Base-by-base conservation (phyloP, 92 coral and sea anemone species). In the Heliopora coerulea region DNA sequence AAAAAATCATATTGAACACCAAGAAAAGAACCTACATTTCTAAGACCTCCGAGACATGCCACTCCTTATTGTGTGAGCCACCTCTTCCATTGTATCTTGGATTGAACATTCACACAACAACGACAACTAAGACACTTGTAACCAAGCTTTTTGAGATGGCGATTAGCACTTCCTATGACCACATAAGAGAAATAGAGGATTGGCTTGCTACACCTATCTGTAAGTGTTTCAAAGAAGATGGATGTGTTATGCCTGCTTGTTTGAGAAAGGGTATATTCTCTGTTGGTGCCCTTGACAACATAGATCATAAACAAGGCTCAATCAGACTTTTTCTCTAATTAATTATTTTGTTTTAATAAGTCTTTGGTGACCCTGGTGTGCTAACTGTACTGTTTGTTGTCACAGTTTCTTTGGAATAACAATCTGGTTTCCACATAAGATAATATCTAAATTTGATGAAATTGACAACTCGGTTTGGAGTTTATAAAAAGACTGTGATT, bases 51-150 rank as follows among this genome's bases (percentile, higher is more conserved):
- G 58, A 79, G 68, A 79, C 80, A 58, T 85, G 79, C 21, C 88
- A 80, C 40, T 73, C 82, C 39, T 56, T 46, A 59, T 50, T 78
- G 19, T 84, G 85, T 54, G 84, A 84, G 40, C 88, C 88, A 84
- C 78, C 82, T 39, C 79, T 83, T 18, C 84, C 88, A 24, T 32
- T 79, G 11, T 83, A 83, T 54, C 35, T 83, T 61, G 84, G 84
- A 14, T 27, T 83, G 1, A 79, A n/a, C n/a, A n/a, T n/a, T n/a
- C n/a, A 46, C 70, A 50, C 42, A 37, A 37, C 12, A 12, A 37
- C 89, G 14, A 80, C 81, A 59, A 79, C 78, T 60, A 80, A 74
- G 66, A 25, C 62, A 30, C 8, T 21, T 21, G 28, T 85, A 33
- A 49, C 34, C 56, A 74, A 84, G 80, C 76, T 83, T 28, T 79